Base-by-base conservation (phyloP, 2,888 invertebrate species). In the Vesta saturnalis region DNA sequence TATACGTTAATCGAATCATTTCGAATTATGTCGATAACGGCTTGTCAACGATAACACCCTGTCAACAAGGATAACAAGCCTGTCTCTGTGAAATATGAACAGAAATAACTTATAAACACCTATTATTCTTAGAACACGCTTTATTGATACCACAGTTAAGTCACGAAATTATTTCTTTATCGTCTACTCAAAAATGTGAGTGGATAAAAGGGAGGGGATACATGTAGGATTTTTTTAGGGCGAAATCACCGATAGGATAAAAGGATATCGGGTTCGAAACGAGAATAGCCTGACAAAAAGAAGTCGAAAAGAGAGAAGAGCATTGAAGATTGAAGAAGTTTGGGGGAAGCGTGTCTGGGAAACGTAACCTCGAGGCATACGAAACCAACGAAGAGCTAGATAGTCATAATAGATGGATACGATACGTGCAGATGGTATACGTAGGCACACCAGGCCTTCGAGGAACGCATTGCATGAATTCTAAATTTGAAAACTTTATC, bases 361-460 rank as follows among this genome's bases (percentile, higher is more conserved):
- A 71, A 73, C 67, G 70, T 70, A 67, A 68, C 73, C 70, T 62
- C 68, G 56, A 69, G 64, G 55, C 64, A 55, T 62, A 61, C 59
- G 56, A 64, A 71, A 61, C 61, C 62, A 60, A 39, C 39, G 39
- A n/a, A 39, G 23, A 62, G 71, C 56, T 15, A 64, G 69, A 78
- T 78, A 75, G 75, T 72, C 75, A 78, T 79, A 78, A 79, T 78
- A 76, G 74, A 80, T 80, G 79, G 72, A 74, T 73, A 72, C 75
- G 76, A 71, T 75, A 78, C 78, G 79, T 77, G 78, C 78, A 79
- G 76, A 77, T 78, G 77, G 77, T 52, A 19, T 52, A 52, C 52
- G 21, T 52, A 52, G 15, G 47, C 47, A 47, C 15, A 47, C 15
- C 19, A 54, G 35, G 19, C 49, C 55, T 56, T 30, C 30, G 12